Base-by-base conservation (phyloP, 2,888 invertebrate genomes). In the Crepidodera aurea region DNA sequence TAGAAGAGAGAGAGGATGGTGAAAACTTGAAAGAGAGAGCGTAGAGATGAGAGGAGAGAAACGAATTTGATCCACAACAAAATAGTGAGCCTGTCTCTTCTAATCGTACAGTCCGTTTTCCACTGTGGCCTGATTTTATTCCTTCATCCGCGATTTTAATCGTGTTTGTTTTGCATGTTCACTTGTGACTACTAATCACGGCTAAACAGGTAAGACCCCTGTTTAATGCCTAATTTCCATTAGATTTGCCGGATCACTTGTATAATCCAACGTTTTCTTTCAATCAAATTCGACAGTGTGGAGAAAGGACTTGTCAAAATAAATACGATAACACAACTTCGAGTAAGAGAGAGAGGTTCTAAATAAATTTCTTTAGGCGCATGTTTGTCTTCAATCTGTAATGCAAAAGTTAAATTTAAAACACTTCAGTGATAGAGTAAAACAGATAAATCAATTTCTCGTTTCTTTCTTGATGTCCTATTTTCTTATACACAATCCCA, bases 11-110 rank as follows among this genome's bases (percentile, higher is more conserved):
- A 79, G 79, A 79, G 79, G 79, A 81, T 76, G 80, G 81, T 79
- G 81, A 81, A 81, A 82, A 82, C 81, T 80, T 78, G 77, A 79
- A 79, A 81, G 79, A 79, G 78, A 79, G 78, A 76, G 75, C 78
- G 80, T 79, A 80, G 79, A 80, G 79, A 81, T 81, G 80, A 81
- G 81, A 80, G 78, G 78, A 79, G 78, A 79, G 69, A 69, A 70
- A 82, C 80, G 82, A 82, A 82, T 82, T 81, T 82, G 82, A 82
- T 80, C 81, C 81, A 82, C 81, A 82, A 82, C 81, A 82, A 82
- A 82, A 82, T 81, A 81, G 82, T 81, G 79, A 81, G 79, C 79
- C 78, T 79, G 80, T 78, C 80, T 80, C 78, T 78, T 77, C 78
- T 81, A 79, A 78, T 78, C 79, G 79, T 77, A 80, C 79, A 79